Conservation (phyloP, 2,113 vertebrate species). For the Syrrhaptes paradoxus region DNA sequence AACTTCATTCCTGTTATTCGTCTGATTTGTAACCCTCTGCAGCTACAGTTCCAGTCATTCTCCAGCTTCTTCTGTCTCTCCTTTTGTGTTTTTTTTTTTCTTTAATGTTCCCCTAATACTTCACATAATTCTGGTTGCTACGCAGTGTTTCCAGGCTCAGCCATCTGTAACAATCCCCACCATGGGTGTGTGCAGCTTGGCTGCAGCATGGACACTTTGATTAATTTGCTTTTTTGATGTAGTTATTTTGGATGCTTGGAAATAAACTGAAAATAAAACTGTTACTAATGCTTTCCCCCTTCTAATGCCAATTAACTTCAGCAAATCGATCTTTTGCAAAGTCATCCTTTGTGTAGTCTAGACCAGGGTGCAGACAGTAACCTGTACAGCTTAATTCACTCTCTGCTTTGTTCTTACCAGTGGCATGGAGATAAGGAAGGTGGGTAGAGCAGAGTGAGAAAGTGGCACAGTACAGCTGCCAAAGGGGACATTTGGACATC, state of each 20-base stretch:
- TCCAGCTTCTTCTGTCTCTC: not conserved
- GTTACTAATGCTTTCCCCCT: not conserved
- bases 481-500: not conserved
- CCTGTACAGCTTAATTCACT: not conserved
- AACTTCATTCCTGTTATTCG: not conserved
- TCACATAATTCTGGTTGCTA: slow-evolving; percentile 41
- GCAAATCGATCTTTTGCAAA: not conserved
- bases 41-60: not conserved
- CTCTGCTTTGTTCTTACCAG: not conserved
- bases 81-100: not conserved
- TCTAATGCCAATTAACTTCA: not conserved
- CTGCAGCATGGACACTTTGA: not conserved
- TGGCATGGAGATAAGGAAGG: not conserved
- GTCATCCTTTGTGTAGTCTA: not conserved
- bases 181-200: slow-evolving; percentile 1
- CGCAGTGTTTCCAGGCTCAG: slow-evolving; percentile 36
- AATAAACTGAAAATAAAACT: slow-evolving; percentile 15
- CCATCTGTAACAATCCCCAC: not conserved
- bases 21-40: not conserved
- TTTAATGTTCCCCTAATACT: slow-evolving; percentile 1
- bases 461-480: not conserved
- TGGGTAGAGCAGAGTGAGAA: not conserved
- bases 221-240: not conserved
- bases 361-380: not conserved
- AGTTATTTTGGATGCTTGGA: not conserved